These are phyloP conservation scores for Cheilosia scutellata DNA, from an alignment of 2,888 invertebrate genomes.

Conservation along the genomic window DNA sequence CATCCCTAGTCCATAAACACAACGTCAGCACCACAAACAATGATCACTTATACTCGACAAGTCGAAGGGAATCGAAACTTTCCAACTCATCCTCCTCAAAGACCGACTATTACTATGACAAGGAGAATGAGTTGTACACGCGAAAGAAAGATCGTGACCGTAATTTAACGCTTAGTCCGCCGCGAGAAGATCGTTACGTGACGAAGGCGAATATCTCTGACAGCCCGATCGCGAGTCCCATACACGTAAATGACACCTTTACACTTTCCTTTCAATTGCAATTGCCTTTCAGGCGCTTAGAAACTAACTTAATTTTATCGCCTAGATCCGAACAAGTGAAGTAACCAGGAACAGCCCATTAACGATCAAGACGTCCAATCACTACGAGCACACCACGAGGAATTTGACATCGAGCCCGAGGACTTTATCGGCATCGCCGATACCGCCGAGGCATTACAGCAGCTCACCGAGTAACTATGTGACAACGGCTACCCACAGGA, in stretches of 20 bases:
- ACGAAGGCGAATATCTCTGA: constrained; percentile 73
- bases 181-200: constrained; percentile 82
- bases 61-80: constrained; percentile 81
- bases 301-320: constrained; percentile 25
- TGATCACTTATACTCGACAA: constrained; percentile 80
- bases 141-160: constrained; percentile 79
- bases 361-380: constrained; percentile 83
- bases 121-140: constrained; percentile 83
- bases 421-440: constrained; percentile 82
- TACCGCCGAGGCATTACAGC: constrained; percentile 82
- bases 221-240: constrained; percentile 83
- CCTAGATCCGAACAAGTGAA: constrained; percentile 83
- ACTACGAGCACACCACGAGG: constrained; percentile 81
- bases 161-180: constrained; percentile 81
- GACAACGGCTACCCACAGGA: constrained; percentile 84
- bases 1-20: constrained; percentile 67
- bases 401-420: constrained; percentile 82
- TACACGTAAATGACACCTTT: constrained; percentile 81
- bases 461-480: constrained; percentile 86
- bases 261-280: constrained; percentile 42
- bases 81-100: constrained; percentile 79
- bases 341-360: constrained; percentile 82
- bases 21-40: constrained; percentile 79
- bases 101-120: constrained; percentile 83
- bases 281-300: not conserved